These are phyloP conservation scores for Rhagoletis zephyria DNA, from an alignment of 1,140 invertebrate genomes.

Conservation along the genomic window DNA sequence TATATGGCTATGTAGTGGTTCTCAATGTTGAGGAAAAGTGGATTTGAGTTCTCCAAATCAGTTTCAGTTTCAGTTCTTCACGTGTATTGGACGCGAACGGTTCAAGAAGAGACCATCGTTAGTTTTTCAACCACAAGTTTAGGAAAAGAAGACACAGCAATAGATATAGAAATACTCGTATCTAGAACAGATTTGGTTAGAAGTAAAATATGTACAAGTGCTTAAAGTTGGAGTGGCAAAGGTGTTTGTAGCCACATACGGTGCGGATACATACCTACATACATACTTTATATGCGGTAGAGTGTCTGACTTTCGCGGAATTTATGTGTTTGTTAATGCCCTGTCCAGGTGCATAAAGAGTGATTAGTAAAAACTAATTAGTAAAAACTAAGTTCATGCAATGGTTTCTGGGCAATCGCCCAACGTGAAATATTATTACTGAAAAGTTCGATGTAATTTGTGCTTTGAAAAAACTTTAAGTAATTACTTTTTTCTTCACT, in stretches of 20 bases:
- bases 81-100: slow-evolving; percentile 43
- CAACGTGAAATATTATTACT: too few relatives aligned
- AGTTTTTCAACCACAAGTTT: background rate
- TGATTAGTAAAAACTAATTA: slow-evolving; percentile 4
- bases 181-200: background rate
- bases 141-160: background rate
- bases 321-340: background rate
- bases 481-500: background rate
- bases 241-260: background rate
- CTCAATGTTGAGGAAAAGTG: slow-evolving; percentile 42
- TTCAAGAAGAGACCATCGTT: background rate
- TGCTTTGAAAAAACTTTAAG: too few relatives aligned
- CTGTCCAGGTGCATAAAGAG: background rate
- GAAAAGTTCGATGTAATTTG: too few relatives aligned
- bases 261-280: background rate
- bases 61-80: slow-evolving; percentile 51
- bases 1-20: background rate
- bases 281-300: too few relatives aligned
- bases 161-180: background rate
- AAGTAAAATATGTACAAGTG: background rate
- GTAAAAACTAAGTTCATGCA: too few relatives aligned
- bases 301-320: slow-evolving; percentile 13
- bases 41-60: slow-evolving; percentile 47
- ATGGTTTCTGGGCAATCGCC: too few relatives aligned
- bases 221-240: slow-evolving; percentile 9